Conservation (phyloP, 2,888 invertebrate species). For the Creontiades dilutus region DNA sequence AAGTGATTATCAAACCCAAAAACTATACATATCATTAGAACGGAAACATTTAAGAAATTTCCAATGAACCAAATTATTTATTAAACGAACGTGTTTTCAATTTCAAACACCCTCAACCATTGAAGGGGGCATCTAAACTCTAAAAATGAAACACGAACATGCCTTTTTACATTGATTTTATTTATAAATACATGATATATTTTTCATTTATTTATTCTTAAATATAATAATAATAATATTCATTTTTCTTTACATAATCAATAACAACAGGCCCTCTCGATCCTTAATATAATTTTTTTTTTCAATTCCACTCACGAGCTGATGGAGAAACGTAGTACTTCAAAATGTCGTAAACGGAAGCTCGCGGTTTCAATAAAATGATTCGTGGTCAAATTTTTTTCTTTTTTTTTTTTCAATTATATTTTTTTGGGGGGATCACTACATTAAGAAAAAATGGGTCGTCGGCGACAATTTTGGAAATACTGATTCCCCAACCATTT, state of each 20-base stretch:
- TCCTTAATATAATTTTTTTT: slow-evolving; percentile 61
- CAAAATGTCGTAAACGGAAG: slow-evolving; percentile 65
- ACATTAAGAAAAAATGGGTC: slow-evolving; percentile 45
- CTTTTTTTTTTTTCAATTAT: not conserved
- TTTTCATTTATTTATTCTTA: slow-evolving; percentile 70
- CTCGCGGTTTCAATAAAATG: slow-evolving; percentile 60
- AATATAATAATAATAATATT: slow-evolving; percentile 67
- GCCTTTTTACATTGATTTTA: slow-evolving; percentile 57
- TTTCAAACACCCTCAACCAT: too few relatives aligned
- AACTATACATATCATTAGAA: too few relatives aligned
- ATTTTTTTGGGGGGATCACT: slow-evolving; percentile 20
- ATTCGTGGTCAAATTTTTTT: not conserved
- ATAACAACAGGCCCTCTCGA: slow-evolving; percentile 71
- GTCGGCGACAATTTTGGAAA: slow-evolving; percentile 64
- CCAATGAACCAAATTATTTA: too few relatives aligned
- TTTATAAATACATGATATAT: slow-evolving; percentile 70
- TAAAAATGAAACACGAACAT: slow-evolving; percentile 1
- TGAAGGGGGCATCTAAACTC: not conserved
- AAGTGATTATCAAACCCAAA: too few relatives aligned
- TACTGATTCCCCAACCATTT: slow-evolving; percentile 50
- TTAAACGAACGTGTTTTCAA: too few relatives aligned
- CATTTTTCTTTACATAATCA: slow-evolving; percentile 67
- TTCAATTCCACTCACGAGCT: slow-evolving; percentile 59
- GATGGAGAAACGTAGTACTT: slow-evolving; percentile 61
- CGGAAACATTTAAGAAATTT: too few relatives aligned